Conservation (phyloP, 2,797 vertebrate genomes). For the Paratrypauchen microcephalus region DNA sequence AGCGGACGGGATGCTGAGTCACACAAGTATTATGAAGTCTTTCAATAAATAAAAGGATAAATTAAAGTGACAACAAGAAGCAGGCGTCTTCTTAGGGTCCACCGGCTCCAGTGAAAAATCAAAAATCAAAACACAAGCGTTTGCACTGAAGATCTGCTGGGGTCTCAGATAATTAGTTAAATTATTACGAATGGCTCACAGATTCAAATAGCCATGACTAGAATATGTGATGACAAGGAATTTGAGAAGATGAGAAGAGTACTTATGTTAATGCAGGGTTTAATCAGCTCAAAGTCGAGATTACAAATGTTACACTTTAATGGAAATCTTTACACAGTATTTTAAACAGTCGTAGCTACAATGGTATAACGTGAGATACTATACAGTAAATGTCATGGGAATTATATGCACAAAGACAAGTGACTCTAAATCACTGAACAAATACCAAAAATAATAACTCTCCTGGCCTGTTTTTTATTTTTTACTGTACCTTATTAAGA, state of each 20-base stretch:
- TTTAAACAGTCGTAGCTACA: conserved; percentile 2
- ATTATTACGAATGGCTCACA: conserved; percentile 24
- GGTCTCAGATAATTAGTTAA: conserved; percentile 27
- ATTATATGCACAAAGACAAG: neutral
- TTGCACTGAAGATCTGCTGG: conserved; percentile 38
- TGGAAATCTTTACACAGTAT: neutral
- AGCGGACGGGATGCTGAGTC: conserved; percentile 72
- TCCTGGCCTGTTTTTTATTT: no score
- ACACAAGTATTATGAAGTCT: conserved; percentile 78
- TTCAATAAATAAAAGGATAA: conserved; percentile 72
- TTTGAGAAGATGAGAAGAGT: conserved; percentile 7
- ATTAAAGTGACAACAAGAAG: conserved; percentile 73
- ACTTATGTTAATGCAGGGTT: conserved; percentile 10
- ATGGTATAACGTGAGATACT: neutral
- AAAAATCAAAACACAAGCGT: conserved; percentile 46
- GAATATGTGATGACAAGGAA: conserved; percentile 35
- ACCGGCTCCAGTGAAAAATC: conserved; percentile 53
- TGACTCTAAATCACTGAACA: neutral
- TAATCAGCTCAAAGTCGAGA: conserved; percentile 7
- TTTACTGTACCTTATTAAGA: no score
- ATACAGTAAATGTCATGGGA: neutral
- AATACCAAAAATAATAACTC: no score
- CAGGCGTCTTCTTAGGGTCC: conserved; percentile 32
- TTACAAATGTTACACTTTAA: neutral
- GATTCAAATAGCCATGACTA: conserved; percentile 29